Evolutionary conservation across 2,888 invertebrate genomes (phyloP).

Genomic region (Serrognathus titanus): DNA sequence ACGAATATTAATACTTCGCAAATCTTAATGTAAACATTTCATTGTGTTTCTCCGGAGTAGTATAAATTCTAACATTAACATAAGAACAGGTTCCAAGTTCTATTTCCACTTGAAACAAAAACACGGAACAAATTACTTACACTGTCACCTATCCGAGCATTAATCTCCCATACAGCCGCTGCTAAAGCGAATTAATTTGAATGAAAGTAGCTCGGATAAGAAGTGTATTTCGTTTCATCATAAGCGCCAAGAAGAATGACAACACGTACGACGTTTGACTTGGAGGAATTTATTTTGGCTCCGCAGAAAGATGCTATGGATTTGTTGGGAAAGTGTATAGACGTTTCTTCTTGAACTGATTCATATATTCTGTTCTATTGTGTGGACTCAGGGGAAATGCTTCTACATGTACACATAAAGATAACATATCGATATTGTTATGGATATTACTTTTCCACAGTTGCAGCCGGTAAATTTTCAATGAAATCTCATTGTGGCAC

Average conservation of each 20-base stretch:
- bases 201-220: neutral
- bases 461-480: constrained; percentile 36
- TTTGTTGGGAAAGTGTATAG: constrained; percentile 23
- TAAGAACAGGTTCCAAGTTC: too few species aligned
- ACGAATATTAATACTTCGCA: too few species aligned
- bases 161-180: neutral
- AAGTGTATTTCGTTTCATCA: neutral
- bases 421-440: constrained; percentile 43
- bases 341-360: constrained; percentile 24
- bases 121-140: neutral
- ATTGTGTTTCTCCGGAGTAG: too few species aligned
- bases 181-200: neutral
- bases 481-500: neutral
- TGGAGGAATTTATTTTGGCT: neutral
- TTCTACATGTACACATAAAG: constrained; percentile 33
- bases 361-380: constrained; percentile 29
- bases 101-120: neutral
- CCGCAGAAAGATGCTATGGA: neutral
- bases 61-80: too few species aligned
- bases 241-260: neutral
- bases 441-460: constrained; percentile 39
- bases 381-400: constrained; percentile 27
- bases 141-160: neutral
- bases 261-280: neutral
- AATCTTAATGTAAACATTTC: too few species aligned